These are phyloP conservation scores for Slavum lentiscoides DNA, from an alignment of 2,888 invertebrate species.

Conservation along the genomic window DNA sequence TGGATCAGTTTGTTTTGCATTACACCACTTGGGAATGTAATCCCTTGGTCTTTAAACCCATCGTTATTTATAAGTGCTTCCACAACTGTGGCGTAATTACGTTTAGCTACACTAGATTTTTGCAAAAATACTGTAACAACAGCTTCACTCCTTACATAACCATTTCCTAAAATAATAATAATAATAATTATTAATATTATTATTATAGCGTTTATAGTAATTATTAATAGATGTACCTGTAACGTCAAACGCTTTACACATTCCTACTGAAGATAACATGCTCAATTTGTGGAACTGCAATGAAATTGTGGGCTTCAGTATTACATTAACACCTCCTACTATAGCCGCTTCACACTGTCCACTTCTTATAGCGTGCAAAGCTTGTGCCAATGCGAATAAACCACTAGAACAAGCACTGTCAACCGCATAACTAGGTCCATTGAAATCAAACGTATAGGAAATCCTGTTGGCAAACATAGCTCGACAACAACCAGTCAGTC, in stretches of 20 bases:
- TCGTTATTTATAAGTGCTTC: conserved; percentile 91
- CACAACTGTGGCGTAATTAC: conserved; percentile 84
- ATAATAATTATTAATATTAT: background rate
- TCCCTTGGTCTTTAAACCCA: conserved; percentile 87
- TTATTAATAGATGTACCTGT: conserved; percentile 64
- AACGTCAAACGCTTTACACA: conserved; percentile 93
- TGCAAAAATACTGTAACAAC: conserved; percentile 81
- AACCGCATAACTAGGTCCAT: conserved; percentile 91
- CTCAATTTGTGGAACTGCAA: conserved; percentile 90
- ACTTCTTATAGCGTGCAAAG: conserved; percentile 75
- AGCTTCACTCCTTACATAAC: conserved; percentile 91
- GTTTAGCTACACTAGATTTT: conserved; percentile 72
- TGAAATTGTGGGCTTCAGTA: conserved; percentile 87
- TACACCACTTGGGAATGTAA: conserved; percentile 79
- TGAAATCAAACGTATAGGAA: conserved; percentile 93
- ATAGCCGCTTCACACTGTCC: conserved; percentile 94
- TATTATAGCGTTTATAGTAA: background rate
- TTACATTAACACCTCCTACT: conserved; percentile 87
- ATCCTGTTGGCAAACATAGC: conserved; percentile 97
- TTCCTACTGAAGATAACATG: conserved; percentile 87
- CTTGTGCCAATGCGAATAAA: conserved; percentile 86
- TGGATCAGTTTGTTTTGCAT: conserved; percentile 81
- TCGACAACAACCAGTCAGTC: conserved; percentile 88
- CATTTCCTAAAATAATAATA: conserved; percentile 65
- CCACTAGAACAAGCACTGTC: conserved; percentile 98